Evolutionary conservation across 2,888 invertebrate genomes (phyloP).

Genomic region (Tenthredo livida): DNA sequence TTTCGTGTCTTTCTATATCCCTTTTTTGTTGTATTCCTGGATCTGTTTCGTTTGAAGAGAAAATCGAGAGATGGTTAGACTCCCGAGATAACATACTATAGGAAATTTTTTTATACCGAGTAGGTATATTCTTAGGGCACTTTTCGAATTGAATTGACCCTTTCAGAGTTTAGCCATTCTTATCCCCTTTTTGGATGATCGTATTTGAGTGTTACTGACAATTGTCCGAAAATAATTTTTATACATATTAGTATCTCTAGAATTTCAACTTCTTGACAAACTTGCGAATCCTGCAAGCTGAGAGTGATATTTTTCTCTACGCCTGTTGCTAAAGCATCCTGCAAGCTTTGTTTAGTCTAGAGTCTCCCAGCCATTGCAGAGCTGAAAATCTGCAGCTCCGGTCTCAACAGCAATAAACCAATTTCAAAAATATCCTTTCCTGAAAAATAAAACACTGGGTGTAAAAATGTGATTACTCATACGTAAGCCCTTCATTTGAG

Average conservation of each 20-base stretch:
- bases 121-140: neutral
- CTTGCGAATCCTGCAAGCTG: neutral
- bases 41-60: neutral
- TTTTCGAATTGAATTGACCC: slow-evolving; percentile 8
- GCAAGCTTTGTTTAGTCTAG: neutral
- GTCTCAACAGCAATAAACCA: neutral
- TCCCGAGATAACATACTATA: neutral
- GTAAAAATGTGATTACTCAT: slow-evolving; percentile 20
- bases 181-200: neutral
- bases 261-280: neutral
- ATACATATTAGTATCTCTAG: too few relatives aligned
- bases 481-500: neutral
- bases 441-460: neutral
- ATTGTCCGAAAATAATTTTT: neutral
- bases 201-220: neutral
- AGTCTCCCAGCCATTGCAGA: neutral
- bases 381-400: neutral
- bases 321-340: neutral
- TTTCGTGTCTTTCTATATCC: neutral
- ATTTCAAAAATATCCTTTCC: neutral
- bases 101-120: neutral
- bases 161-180: neutral
- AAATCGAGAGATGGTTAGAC: neutral
- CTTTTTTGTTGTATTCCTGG: neutral
- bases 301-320: neutral